A percentile compares a stretch with the other conserved stretches of the same genome.
These are phyloP conservation scores for Poecilia picta DNA, from an alignment of 2,797 vertebrate species.

Conservation along the genomic window DNA sequence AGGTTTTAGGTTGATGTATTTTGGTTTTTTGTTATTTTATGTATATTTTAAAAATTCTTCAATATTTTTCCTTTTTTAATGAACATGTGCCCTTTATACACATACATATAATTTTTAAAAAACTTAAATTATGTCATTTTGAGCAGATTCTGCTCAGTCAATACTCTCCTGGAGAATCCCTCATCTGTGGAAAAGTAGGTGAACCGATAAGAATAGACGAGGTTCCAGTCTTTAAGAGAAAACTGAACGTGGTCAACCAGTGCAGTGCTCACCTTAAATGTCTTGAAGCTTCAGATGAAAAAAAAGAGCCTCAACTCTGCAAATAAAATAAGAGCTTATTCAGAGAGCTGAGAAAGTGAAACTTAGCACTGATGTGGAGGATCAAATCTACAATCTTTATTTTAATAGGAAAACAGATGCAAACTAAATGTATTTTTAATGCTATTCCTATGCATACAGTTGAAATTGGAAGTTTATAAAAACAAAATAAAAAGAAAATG, in stretches of 20 bases:
- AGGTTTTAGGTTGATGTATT: not conserved
- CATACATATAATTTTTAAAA: not conserved
- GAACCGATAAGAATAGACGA: slow-evolving; percentile 72
- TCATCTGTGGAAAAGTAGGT: slow-evolving; percentile 59
- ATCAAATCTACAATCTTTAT: slow-evolving; percentile 68
- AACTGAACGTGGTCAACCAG: slow-evolving; percentile 67
- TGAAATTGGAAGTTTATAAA: too few relatives aligned
- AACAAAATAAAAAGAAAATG: too few relatives aligned
- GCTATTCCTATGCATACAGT: too few relatives aligned
- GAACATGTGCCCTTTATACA: not conserved
- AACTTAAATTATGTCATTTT: slow-evolving; percentile 12
- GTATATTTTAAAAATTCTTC: not conserved
- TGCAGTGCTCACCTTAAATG: slow-evolving; percentile 67
- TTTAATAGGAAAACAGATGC: not conserved
- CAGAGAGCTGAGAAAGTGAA: slow-evolving; percentile 71
- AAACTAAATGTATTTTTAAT: not conserved
- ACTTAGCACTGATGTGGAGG: slow-evolving; percentile 67
- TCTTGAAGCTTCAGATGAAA: slow-evolving; percentile 67
- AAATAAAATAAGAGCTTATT: slow-evolving; percentile 70
- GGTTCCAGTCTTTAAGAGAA: slow-evolving; percentile 62
- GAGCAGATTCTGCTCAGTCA: slow-evolving; percentile 64
- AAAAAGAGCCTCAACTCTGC: slow-evolving; percentile 62
- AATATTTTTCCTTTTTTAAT: not conserved
- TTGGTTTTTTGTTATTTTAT: not conserved
- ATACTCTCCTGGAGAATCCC: slow-evolving; percentile 72